Base-by-base conservation (phyloP, 1,140 invertebrate genomes). In the Manduca sexta region DNA sequence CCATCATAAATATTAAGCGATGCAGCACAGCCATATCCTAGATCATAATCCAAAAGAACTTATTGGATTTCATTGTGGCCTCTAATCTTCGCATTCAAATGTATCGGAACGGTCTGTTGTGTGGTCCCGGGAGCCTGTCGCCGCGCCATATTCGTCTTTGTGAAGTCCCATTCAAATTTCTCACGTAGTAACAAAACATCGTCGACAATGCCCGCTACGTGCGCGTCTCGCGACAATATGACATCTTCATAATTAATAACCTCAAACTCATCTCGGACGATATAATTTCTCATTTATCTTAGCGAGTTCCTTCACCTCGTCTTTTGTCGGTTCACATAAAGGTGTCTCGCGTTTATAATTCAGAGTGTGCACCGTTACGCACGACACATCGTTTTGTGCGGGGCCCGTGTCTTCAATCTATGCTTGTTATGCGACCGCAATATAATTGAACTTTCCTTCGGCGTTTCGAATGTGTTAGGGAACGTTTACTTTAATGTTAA, bases 221-320 rank as follows among this genome's bases (percentile, higher is more conserved):
- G 75, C 79, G 64, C 60, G 61, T 51, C 61, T 48, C 56, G 57
- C 58, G 74, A 76, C 74, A 78, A 74, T 81, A 65, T 83, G 81
- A 78, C 81, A 74, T 67, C 74, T 80, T 65, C 69, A 80, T 82
- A 84, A 84, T 84, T 84, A 84, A 84, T 84, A 84, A 76, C 79
- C 67, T 69, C 68, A 73, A 71, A 66, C 67, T 79, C 78, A 79
- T 82, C 74, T 81, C 64, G 52, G 53, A 70, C 70, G 73, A 83
- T 84, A 83, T 84, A 77, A 84, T 83, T 81, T 79, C 71, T 45
- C 77, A 80, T 83, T 83, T 81, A 83, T 83, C 77, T 68, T 67
- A 42, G 26, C 11, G 60, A 77, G 81, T 76, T 81, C 74, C 68
- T 83, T 80, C 71, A 84, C 77, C 79, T 75, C 46, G 52, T 5